Percentiles rank a stretch among this genome's conserved stretches.
Conservation (phyloP, 2,888 invertebrate genomes). For the Sympetrum striolatum region DNA sequence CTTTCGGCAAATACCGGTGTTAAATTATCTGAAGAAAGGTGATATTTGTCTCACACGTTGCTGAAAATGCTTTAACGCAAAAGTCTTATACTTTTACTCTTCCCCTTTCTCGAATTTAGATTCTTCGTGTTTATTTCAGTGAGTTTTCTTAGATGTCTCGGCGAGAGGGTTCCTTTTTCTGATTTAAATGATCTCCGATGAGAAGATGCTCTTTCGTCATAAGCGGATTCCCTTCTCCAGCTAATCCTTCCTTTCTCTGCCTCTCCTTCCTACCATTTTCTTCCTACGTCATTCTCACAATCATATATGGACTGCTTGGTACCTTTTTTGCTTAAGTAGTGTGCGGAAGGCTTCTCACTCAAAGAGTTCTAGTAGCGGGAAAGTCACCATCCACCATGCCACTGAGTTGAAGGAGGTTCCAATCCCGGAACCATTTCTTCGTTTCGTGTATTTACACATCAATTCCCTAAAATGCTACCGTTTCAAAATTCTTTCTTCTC, state of each 20-base stretch:
- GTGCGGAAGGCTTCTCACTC: no score
- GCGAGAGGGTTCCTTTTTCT: constrained; percentile 2
- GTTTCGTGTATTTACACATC: no score
- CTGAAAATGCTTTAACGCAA: no score
- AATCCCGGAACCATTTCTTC: no score
- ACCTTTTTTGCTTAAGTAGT: neutral
- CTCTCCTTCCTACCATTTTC: neutral
- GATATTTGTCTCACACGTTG: no score
- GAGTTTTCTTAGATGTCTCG: neutral
- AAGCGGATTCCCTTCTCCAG: constrained; percentile 8
- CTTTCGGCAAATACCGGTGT: no score
- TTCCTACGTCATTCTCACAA: neutral
- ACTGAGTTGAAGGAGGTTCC: no score
- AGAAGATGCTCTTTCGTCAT: neutral
- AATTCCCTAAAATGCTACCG: no score
- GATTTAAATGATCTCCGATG: constrained; percentile 29
- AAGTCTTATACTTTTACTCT: neutral
- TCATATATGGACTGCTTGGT: neutral
- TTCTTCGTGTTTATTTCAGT: neutral
- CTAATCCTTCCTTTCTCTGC: neutral
- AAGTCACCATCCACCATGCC: no score
- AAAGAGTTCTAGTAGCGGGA: no score
- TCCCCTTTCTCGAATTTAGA: neutral
- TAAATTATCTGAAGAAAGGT: no score
- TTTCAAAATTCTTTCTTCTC: no score